phyloP scores from a whole-genome alignment of 2,113 vertebrate genomes.

The Myotis brandtii region DNA sequence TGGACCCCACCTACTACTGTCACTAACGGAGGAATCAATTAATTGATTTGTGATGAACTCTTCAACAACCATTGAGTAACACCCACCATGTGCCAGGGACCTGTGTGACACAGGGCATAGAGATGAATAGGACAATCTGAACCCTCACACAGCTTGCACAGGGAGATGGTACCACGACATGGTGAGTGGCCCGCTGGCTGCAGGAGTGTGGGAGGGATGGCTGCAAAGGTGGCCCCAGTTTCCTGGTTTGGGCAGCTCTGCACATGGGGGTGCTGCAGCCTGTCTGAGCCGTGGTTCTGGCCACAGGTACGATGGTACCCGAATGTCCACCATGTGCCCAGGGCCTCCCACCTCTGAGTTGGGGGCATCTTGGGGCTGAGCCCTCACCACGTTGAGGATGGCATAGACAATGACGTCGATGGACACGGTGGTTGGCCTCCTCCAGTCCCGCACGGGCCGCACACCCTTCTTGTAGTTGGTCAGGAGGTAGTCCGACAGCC shows the following conservation, averaged over 20 bases:
- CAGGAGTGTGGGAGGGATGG: not conserved
- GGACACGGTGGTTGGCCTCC: slow-evolving; percentile 91
- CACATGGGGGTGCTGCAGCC: not conserved
- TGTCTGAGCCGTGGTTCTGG: not conserved
- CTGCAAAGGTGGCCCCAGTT: not conserved
- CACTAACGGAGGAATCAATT: not conserved
- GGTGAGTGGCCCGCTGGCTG: fast-evolving
- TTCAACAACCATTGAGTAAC: not conserved
- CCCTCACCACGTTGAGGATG: slow-evolving; percentile 95
- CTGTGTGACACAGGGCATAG: not conserved
- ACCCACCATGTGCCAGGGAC: not conserved
- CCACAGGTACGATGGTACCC: not conserved
- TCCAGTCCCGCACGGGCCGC: slow-evolving; percentile 94
- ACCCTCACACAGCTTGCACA: not conserved
- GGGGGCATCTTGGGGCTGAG: not conserved
- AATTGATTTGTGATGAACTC: not conserved
- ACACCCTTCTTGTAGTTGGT: slow-evolving; percentile 92
- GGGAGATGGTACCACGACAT: not conserved
- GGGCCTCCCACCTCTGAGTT: not conserved
- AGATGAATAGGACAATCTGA: not conserved
- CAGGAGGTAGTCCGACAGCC: slow-evolving; percentile 89
- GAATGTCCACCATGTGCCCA: fast-evolving
- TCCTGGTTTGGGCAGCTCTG: not conserved
- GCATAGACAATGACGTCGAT: slow-evolving; percentile 98
- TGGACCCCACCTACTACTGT: not conserved